Percentiles rank a stretch among this genome's conserved stretches.
phyloP scores from a whole-genome alignment of 2,797 vertebrate genomes.

The Tangara arthus region DNA sequence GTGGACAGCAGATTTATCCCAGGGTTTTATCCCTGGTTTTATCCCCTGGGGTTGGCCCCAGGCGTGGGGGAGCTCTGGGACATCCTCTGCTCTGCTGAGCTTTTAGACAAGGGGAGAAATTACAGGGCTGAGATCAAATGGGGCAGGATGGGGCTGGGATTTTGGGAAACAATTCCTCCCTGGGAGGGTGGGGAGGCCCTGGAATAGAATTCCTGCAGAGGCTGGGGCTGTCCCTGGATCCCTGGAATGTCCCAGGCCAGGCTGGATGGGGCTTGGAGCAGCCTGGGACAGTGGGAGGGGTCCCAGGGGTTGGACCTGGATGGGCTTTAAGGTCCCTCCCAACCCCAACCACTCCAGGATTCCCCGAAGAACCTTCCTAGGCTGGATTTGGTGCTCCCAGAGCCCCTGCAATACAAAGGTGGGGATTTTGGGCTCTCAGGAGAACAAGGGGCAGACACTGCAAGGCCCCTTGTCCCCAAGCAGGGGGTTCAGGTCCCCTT shows the following conservation, averaged over 20 bases:
- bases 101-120: not conserved
- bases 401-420: not conserved
- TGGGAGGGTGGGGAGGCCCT: not conserved
- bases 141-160: not conserved
- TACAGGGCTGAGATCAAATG: not conserved
- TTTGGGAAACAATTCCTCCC: not conserved
- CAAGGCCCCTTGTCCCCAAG: not conserved
- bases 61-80: not conserved
- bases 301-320: not conserved
- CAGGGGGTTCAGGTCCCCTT: too few relatives aligned
- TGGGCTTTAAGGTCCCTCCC: not conserved
- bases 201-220: not conserved
- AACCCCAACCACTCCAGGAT: not conserved
- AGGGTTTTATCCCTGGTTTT: accelerated
- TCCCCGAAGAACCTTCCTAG: not conserved
- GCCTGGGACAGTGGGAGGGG: not conserved
- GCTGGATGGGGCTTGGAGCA: not conserved
- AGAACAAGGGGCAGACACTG: not conserved
- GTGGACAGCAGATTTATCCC: not conserved
- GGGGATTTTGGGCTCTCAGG: not conserved
- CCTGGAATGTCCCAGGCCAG: not conserved
- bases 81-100: not conserved
- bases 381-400: not conserved
- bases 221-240: not conserved
- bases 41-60: not conserved